These are phyloP conservation scores for Sipha maydis DNA, from an alignment of 2,888 invertebrate species.

Conservation along the genomic window DNA sequence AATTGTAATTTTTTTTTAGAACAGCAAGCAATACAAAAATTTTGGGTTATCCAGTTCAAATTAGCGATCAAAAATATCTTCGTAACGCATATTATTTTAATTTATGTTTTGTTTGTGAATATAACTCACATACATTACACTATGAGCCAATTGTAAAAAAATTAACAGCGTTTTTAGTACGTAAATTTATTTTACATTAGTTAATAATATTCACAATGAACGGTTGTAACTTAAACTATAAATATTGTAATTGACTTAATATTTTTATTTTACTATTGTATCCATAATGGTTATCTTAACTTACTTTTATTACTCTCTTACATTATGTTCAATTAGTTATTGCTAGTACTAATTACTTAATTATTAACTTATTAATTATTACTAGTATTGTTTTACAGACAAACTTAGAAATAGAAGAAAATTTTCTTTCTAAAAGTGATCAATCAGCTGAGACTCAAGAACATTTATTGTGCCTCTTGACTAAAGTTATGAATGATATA, in stretches of 20 bases:
- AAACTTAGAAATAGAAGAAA: constrained; percentile 86
- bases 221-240: background rate
- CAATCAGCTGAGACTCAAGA: constrained; percentile 73
- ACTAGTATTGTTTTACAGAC: constrained; percentile 69
- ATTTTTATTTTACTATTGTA: background rate
- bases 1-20: constrained; percentile 68
- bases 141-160: constrained; percentile 96
- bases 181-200: constrained; percentile 64
- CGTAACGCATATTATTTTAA: constrained; percentile 96
- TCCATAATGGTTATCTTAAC: background rate
- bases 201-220: background rate
- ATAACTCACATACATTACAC: constrained; percentile 87
- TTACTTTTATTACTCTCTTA: background rate
- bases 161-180: constrained; percentile 87
- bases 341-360: constrained; percentile 32
- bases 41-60: constrained; percentile 90
- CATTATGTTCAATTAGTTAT: background rate
- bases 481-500: constrained; percentile 82
- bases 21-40: constrained; percentile 86
- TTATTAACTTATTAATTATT: background rate
- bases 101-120: constrained; percentile 92
- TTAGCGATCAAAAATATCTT: constrained; percentile 87
- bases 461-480: constrained; percentile 79
- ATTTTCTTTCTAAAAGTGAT: constrained; percentile 79
- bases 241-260: background rate